phyloP scores from a whole-genome alignment of 2,113 vertebrate genomes.

The Willisornis vidua region DNA sequence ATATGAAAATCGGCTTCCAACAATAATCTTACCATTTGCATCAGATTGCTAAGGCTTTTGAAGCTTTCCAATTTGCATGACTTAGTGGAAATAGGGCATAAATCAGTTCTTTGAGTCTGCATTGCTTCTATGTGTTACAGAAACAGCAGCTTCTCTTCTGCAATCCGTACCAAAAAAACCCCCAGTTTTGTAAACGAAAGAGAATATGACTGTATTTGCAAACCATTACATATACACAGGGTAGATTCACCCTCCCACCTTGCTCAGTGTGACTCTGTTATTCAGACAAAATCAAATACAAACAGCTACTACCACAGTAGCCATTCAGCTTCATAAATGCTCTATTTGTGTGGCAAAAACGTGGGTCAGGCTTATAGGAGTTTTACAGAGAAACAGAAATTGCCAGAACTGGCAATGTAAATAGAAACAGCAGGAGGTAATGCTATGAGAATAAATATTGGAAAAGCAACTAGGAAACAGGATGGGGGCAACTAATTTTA shows the following conservation, averaged over 20 bases:
- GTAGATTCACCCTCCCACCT: neutral
- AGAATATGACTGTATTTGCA: neutral
- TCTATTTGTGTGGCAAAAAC: neutral
- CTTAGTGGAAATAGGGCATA: neutral
- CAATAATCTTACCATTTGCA: neutral
- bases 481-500: neutral
- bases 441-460: conserved; percentile 29
- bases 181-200: neutral
- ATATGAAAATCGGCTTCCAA: neutral
- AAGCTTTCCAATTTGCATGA: conserved; percentile 26
- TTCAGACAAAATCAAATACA: neutral
- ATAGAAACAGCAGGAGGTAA: conserved; percentile 20
- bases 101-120: neutral
- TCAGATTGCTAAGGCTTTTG: neutral
- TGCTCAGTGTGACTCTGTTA: neutral
- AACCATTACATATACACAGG: neutral
- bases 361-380: neutral
- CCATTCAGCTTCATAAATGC: neutral
- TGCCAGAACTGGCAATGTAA: neutral
- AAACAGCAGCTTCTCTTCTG: neutral
- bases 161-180: neutral
- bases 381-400: neutral
- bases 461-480: neutral
- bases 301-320: neutral
- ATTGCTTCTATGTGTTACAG: neutral